Evolutionary conservation across 1,140 invertebrate genomes (phyloP), one percentile per base, ranked within the genome.

Genomic region (Scaptomyza hsui): DNA sequence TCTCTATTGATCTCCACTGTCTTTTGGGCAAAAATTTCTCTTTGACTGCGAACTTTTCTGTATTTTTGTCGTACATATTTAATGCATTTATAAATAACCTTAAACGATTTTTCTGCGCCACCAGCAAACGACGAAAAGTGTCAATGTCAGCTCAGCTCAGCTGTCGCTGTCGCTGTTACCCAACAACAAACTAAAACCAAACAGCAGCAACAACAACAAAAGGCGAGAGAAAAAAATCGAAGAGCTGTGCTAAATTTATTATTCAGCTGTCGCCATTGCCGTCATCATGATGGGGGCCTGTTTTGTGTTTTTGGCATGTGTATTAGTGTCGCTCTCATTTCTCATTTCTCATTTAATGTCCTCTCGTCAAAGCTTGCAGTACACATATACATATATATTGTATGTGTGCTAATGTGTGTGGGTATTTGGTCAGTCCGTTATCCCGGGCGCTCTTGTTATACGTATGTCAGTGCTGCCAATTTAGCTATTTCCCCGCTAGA

Each of bases 191-290:
- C 37, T 19, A 52, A 51, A 45, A n/a, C 42, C 37, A 19, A 74
- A 65, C 24, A 62, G 51, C 35, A 29, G 19, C 15, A 37, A 24
- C 26, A 64, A 41, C 45, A 71, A 72, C 56, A 42, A 55, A 64
- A n/a, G n/a, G n/a, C n/a, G 61, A 63, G 37, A 51, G 53, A 53
- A 82, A 79, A 77, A 53, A 86, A 85, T 85, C 81, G 76, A 85
- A 85, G 76, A 85, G 48, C 73, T 62, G 77, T 85, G 77, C 80
- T 85, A 82, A 82, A 88, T 86, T 86, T 86, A 78, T 88, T 83
- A 77, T 88, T 75, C 74, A 88, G 74, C 74, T 72, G 77, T 68
- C 61, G 73, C 76, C 68, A 76, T 63, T 72, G 61, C 61, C 61
- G 39, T 26, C 53, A 32, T 32, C 32, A 64, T 56, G 18, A 18